Conservation (phyloP, 1,140 invertebrate genomes). For the Parasteatoda tepidariorum region DNA sequence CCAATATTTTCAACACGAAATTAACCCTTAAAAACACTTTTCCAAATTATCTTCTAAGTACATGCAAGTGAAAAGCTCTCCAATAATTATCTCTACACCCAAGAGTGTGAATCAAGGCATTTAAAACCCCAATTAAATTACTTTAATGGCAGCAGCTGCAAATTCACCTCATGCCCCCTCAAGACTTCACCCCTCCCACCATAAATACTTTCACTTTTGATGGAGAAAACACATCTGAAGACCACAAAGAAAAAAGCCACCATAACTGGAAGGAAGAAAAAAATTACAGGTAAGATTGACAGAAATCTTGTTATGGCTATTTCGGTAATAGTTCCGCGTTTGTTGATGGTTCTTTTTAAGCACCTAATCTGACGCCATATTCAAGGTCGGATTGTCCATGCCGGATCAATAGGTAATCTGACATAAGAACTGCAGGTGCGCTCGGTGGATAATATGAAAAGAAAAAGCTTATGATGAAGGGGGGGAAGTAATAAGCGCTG, state of each 20-base stretch:
- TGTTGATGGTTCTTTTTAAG: conserved; percentile 1
- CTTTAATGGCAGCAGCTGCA: no score
- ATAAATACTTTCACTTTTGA: conserved; percentile 26
- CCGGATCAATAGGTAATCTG: conserved; percentile 3
- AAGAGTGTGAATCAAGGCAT: no score
- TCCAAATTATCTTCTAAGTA: no score
- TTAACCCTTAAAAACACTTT: no score
- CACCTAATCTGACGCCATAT: conserved; percentile 11
- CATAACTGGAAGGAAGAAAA: neutral
- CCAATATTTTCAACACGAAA: no score
- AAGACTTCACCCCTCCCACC: conserved; percentile 1
- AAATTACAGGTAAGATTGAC: no score
- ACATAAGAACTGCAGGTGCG: conserved; percentile 33
- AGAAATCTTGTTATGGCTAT: neutral
- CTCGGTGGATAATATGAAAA: neutral
- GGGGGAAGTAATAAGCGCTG: neutral
- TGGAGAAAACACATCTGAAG: neutral
- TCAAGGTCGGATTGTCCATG: conserved; percentile 49
- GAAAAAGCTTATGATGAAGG: neutral
- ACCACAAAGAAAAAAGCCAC: neutral
- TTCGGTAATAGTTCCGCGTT: conserved; percentile 36
- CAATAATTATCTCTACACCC: no score
- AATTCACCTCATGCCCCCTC: neutral
- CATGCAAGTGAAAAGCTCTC: no score
- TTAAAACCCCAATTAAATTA: no score